These are phyloP conservation scores for Temnothorax longispinosus DNA, from an alignment of 1,140 invertebrate species.

Conservation along the genomic window DNA sequence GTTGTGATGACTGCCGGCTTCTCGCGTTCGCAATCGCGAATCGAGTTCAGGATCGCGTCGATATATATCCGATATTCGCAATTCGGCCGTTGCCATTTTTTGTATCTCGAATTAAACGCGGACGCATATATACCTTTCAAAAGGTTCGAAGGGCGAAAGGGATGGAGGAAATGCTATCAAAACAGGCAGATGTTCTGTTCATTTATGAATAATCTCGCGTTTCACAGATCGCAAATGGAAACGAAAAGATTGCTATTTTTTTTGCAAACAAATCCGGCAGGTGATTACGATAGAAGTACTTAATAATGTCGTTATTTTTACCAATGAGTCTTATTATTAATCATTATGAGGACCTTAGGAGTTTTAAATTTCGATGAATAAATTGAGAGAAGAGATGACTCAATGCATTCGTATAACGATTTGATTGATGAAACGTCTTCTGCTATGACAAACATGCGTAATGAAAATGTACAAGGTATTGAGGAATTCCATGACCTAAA, in stretches of 20 bases:
- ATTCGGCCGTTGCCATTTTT: not conserved
- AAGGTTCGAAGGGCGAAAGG: not conserved
- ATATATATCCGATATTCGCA: not conserved
- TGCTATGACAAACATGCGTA: not conserved
- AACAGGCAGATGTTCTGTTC: not conserved
- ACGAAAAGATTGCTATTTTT: not conserved
- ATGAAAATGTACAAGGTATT: not conserved
- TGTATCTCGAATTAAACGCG: not conserved
- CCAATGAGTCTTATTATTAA: not conserved
- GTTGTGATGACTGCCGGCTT: constrained; percentile 61
- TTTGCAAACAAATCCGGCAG: not conserved
- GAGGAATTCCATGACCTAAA: not conserved
- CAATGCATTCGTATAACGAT: not conserved
- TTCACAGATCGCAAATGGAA: not conserved
- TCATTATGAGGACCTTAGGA: not conserved
- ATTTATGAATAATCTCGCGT: not conserved
- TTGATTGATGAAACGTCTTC: constrained; percentile 9
- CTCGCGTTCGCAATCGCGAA: constrained; percentile 26
- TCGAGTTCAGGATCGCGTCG: not conserved
- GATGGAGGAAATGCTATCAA: not conserved
- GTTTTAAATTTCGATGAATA: constrained; percentile 9
- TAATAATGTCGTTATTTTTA: constrained; percentile 6
- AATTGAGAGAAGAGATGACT: constrained; percentile 17
- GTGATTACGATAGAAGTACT: not conserved
- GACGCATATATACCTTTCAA: not conserved